Evolutionary conservation across 1,140 invertebrate species (phyloP).

Genomic region (Aporrectodea caliginosa): DNA sequence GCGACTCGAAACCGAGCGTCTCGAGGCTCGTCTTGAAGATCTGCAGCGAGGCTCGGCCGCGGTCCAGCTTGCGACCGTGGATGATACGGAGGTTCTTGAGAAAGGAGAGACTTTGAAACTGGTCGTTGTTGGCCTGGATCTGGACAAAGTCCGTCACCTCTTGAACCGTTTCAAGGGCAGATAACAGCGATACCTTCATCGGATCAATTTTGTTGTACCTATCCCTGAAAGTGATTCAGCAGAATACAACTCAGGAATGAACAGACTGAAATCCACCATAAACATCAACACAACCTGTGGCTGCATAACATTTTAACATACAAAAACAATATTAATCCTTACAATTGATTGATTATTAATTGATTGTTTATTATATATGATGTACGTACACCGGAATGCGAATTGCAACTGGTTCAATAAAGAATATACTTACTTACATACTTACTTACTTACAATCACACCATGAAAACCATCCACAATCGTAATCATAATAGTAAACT

Average conservation of each 20-base stretch:
- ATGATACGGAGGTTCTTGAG: slow-evolving; percentile 89
- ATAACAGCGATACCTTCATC: slow-evolving; percentile 28
- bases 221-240: slow-evolving; percentile 41
- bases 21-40: slow-evolving; percentile 57
- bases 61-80: slow-evolving; percentile 78
- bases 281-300: no score
- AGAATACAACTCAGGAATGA: neutral
- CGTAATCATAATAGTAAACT: no score
- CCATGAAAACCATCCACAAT: no score
- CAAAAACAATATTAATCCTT: no score
- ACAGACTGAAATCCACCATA: neutral
- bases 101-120: slow-evolving; percentile 85
- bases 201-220: slow-evolving; percentile 37
- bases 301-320: no score
- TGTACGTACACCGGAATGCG: no score
- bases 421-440: no score
- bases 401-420: no score
- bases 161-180: slow-evolving; percentile 68
- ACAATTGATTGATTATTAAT: no score
- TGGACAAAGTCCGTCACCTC: slow-evolving; percentile 90
- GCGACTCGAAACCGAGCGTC: slow-evolving; percentile 76
- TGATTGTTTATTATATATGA: no score
- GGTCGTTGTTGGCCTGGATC: slow-evolving; percentile 78
- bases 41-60: slow-evolving; percentile 45
- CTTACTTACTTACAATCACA: no score